phyloP scores from a whole-genome alignment of 2,113 vertebrate genomes.

The Neotragus pygmaeus region DNA sequence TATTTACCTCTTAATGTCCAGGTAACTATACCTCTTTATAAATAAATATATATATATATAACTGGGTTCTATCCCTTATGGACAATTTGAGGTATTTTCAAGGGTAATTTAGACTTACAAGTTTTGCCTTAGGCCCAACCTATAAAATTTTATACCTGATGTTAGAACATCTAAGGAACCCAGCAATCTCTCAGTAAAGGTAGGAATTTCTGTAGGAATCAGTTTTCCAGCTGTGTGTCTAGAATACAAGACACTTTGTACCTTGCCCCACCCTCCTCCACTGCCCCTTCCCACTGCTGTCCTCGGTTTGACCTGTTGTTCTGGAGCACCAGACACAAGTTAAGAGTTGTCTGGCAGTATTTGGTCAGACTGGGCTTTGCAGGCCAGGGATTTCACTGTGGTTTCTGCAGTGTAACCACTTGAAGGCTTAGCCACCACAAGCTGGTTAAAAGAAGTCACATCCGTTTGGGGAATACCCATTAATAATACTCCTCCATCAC shows the following conservation, averaged over 20 bases:
- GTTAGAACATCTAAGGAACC: neutral
- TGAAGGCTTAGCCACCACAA: neutral
- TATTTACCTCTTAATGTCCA: neutral
- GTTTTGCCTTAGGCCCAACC: neutral
- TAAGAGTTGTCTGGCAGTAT: neutral
- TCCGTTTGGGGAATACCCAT: neutral
- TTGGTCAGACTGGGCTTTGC: neutral
- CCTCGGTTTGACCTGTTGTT: neutral
- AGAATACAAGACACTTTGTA: neutral
- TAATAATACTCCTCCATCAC: neutral
- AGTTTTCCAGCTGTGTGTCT: neutral
- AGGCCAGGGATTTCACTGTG: neutral
- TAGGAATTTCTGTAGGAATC: rapidly evolving
- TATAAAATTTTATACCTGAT: neutral
- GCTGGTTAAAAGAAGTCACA: neutral
- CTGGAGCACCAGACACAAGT: neutral
- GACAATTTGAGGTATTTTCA: neutral
- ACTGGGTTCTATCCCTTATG: neutral
- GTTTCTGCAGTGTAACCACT: neutral
- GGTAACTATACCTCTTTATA: neutral
- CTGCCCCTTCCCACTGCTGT: neutral
- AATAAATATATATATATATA: neutral
- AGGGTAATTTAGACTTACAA: neutral
- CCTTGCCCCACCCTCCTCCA: neutral
- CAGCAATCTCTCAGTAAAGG: neutral